phyloP scores from a whole-genome alignment of 2,113 vertebrate genomes.

The Thamnophis sirtalis region DNA sequence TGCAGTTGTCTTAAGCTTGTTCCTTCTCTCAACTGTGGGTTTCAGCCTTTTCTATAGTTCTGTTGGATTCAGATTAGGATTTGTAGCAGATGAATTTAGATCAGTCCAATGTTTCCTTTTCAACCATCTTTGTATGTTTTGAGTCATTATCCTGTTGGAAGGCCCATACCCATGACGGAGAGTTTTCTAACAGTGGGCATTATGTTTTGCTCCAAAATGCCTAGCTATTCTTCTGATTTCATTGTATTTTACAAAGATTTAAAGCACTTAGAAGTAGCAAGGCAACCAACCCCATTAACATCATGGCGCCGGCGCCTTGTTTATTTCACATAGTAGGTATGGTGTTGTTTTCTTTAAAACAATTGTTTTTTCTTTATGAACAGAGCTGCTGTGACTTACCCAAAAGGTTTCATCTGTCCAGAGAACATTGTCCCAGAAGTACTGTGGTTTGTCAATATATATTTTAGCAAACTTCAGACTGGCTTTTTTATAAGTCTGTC shows the following conservation, averaged over 20 bases:
- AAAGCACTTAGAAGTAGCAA: background rate
- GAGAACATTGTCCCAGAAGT: background rate
- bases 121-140: background rate
- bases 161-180: background rate
- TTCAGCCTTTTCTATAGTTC: background rate
- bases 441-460: background rate
- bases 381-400: background rate
- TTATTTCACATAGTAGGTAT: background rate
- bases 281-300: background rate
- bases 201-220: background rate
- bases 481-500: background rate
- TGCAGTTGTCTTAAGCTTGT: background rate
- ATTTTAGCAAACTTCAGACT: background rate
- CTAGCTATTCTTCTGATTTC: background rate
- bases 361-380: background rate
- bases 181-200: background rate
- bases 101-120: background rate
- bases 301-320: background rate
- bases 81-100: background rate
- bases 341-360: background rate
- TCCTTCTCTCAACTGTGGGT: background rate
- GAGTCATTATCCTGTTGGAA: background rate
- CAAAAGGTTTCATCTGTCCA: background rate
- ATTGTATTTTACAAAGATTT: background rate
- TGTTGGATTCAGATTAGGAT: background rate